These are phyloP conservation scores for Polypterus bichir DNA, from an alignment of 2,113 vertebrate genomes.

Conservation along the genomic window DNA sequence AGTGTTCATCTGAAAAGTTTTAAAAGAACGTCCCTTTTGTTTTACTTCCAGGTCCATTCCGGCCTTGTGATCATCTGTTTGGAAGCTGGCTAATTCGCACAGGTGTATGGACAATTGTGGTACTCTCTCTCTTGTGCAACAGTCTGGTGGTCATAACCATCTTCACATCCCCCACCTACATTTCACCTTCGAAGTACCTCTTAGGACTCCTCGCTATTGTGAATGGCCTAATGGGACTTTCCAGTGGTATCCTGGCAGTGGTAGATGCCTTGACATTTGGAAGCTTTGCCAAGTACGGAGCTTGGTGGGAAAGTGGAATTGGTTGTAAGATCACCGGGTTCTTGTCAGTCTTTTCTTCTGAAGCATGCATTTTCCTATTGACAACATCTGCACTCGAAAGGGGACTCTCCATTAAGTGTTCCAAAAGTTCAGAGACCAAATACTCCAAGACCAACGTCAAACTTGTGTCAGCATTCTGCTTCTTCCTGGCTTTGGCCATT, in stretches of 20 bases:
- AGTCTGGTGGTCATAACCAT: constrained; percentile 57
- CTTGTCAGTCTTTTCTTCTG: constrained; percentile 62
- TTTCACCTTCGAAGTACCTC: constrained; percentile 64
- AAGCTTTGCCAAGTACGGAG: constrained; percentile 69
- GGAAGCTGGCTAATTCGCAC: constrained; percentile 80
- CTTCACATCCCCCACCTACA: constrained; percentile 52
- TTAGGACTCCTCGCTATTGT: constrained; percentile 66
- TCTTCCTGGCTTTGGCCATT: constrained; percentile 47
- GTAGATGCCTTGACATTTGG: constrained; percentile 76
- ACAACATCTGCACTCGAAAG: constrained; percentile 59
- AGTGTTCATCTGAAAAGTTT: too few species aligned
- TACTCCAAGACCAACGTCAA: constrained; percentile 33
- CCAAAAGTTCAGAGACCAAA: constrained; percentile 44
- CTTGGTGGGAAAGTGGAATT: constrained; percentile 69
- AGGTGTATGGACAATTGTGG: constrained; percentile 74
- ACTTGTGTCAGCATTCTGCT: constrained; percentile 40
- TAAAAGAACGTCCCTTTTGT: neutral
- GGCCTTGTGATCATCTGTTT: constrained; percentile 75
- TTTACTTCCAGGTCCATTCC: constrained; percentile 65
- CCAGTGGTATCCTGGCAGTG: constrained; percentile 59
- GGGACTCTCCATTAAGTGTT: constrained; percentile 38
- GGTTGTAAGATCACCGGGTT: constrained; percentile 70
- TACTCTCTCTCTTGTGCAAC: constrained; percentile 67
- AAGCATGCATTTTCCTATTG: constrained; percentile 59
- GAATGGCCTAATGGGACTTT: constrained; percentile 67